Percentiles rank a stretch among this genome's conserved stretches.
phyloP scores from a whole-genome alignment of 2,797 vertebrate genomes.

The Acestrorhynchus altus region DNA sequence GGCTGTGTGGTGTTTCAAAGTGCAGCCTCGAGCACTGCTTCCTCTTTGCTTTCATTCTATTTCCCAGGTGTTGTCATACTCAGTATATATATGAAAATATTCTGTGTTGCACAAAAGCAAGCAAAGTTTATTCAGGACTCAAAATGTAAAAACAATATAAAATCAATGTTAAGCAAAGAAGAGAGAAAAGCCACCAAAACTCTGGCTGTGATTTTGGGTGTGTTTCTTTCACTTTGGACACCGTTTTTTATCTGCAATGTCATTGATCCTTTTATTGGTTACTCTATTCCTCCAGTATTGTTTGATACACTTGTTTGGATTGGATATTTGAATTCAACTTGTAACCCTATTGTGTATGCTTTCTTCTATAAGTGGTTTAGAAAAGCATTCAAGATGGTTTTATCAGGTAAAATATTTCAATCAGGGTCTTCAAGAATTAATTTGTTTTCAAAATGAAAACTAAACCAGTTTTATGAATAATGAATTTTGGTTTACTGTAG shows the following conservation, averaged over 20 bases:
- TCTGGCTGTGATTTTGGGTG: slow-evolving; percentile 79
- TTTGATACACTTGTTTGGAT: slow-evolving; percentile 80
- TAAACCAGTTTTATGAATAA: no score
- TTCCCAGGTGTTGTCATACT: not conserved
- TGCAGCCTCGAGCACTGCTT: not conserved
- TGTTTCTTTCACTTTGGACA: slow-evolving; percentile 81
- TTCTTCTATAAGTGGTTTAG: slow-evolving; percentile 85
- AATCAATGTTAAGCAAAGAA: slow-evolving; percentile 34
- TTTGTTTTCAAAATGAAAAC: slow-evolving; percentile 68
- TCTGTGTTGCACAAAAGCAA: slow-evolving; percentile 59
- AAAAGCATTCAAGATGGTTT: slow-evolving; percentile 77
- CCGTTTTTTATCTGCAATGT: slow-evolving; percentile 82
- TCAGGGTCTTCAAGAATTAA: slow-evolving; percentile 74
- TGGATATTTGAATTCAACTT: slow-evolving; percentile 83
- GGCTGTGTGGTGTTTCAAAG: slow-evolving; percentile 57
- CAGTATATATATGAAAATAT: slow-evolving; percentile 48
- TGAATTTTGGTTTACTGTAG: no score
- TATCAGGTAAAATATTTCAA: slow-evolving; percentile 78
- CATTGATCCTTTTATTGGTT: slow-evolving; percentile 75
- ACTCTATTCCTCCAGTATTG: slow-evolving; percentile 69
- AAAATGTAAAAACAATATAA: not conserved
- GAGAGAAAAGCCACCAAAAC: slow-evolving; percentile 56
- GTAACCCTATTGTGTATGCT: slow-evolving; percentile 84
- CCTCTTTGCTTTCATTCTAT: not conserved
- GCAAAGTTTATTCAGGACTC: slow-evolving; percentile 54